A percentile compares a stretch with the other conserved stretches of the same genome.
These are phyloP conservation scores for Taeniopygia guttata DNA, from an alignment of 2,797 vertebrate genomes.

Conservation along the genomic window DNA sequence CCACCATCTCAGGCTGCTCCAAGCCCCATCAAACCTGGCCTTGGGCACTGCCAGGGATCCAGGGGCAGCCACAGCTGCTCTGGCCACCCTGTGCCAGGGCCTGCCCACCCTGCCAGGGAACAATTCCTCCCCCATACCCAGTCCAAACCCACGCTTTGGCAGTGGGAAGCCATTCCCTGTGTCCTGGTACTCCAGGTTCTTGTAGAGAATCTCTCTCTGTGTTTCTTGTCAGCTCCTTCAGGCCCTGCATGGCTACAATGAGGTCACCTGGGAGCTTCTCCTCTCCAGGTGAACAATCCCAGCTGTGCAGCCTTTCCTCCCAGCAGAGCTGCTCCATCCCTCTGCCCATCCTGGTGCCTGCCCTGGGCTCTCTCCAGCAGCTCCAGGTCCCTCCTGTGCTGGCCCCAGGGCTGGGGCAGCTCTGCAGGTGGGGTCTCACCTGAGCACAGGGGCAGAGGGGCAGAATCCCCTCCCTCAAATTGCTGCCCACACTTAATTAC, in stretches of 20 bases:
- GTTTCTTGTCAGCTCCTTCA: rapidly evolving
- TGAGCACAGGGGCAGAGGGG: neutral
- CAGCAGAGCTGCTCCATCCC: neutral
- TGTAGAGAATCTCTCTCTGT: rapidly evolving
- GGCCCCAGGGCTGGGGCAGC: neutral
- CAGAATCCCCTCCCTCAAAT: neutral
- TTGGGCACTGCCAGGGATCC: neutral
- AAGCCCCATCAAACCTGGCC: neutral
- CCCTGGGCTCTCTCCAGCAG: neutral
- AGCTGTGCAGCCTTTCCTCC: neutral
- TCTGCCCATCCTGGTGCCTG: neutral
- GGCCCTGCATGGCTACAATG: rapidly evolving
- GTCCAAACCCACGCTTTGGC: rapidly evolving
- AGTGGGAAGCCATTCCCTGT: neutral
- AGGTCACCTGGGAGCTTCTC: rapidly evolving
- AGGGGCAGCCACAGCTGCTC: neutral
- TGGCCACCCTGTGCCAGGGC: neutral
- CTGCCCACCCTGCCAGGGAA: rapidly evolving
- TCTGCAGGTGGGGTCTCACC: neutral
- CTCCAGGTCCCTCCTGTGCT: neutral
- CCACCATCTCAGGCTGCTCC: neutral
- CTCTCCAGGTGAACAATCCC: neutral
- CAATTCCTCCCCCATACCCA: rapidly evolving
- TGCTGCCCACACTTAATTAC: neutral
- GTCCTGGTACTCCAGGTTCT: rapidly evolving